phyloP scores from a whole-genome alignment of 2,888 invertebrate genomes.

The Cerastis rubricosa region DNA sequence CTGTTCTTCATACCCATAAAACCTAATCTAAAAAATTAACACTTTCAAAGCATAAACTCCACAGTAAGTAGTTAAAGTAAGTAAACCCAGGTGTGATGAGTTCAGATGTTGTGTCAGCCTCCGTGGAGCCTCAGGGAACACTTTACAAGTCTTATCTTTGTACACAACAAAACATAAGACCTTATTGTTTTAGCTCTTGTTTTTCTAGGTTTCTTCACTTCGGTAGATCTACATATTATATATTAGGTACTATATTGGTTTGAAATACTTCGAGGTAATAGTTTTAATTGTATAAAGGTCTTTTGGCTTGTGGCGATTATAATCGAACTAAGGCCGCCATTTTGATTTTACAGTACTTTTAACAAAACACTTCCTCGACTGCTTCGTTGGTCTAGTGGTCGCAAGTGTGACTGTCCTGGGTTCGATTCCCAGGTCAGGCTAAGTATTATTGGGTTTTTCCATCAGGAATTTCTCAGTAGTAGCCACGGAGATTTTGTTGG shows the following conservation, averaged over 20 bases:
- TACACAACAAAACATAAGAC: slow-evolving; percentile 55
- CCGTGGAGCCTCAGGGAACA: slow-evolving; percentile 44
- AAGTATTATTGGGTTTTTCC: too few species aligned
- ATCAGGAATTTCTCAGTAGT: too few species aligned
- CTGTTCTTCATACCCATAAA: too few species aligned
- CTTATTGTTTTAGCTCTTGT: slow-evolving; percentile 51
- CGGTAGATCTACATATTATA: slow-evolving; percentile 30
- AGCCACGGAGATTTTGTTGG: too few species aligned
- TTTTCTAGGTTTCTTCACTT: slow-evolving; percentile 39
- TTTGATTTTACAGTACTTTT: neutral
- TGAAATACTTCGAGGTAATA: neutral
- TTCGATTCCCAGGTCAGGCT: too few species aligned
- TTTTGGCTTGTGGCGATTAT: neutral
- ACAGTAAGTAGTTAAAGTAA: slow-evolving; percentile 36
- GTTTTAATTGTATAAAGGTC: neutral
- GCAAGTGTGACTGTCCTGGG: too few species aligned
- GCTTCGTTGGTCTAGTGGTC: too few species aligned
- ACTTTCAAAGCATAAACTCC: slow-evolving; percentile 23
- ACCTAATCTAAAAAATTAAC: slow-evolving; percentile 37
- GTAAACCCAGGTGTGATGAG: slow-evolving; percentile 39
- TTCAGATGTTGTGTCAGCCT: slow-evolving; percentile 45
- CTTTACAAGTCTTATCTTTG: slow-evolving; percentile 49
- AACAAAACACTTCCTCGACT: too few species aligned
- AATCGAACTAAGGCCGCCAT: neutral
- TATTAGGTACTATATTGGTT: too few species aligned